phyloP scores from a whole-genome alignment of 2,888 invertebrate genomes.

The Tachystola acroxantha region DNA sequence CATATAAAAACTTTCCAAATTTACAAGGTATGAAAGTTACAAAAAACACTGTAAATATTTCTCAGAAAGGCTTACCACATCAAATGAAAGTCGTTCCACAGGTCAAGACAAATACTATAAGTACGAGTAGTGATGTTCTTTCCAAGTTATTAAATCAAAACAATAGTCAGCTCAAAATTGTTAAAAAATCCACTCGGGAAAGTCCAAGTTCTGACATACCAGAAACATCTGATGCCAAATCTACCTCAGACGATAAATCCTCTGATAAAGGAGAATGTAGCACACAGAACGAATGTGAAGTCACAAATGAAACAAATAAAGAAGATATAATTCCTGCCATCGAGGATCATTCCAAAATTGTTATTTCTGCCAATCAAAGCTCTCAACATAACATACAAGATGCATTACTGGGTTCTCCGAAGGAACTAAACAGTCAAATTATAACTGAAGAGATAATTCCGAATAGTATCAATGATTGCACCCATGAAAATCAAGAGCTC shows the following conservation, averaged over 20 bases:
- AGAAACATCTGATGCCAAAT: slow-evolving; percentile 2
- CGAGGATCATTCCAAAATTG: not conserved
- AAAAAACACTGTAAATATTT: slow-evolving; percentile 6
- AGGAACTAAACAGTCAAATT: not conserved
- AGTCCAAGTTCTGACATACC: slow-evolving; percentile 17
- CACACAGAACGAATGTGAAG: not conserved
- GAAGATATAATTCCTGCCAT: not conserved
- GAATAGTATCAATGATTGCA: too few relatives aligned
- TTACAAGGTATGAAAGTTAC: slow-evolving; percentile 15
- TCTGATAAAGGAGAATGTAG: not conserved
- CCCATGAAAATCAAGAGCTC: too few relatives aligned
- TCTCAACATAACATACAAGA: too few relatives aligned
- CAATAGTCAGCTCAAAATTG: slow-evolving; percentile 62
- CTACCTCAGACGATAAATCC: not conserved
- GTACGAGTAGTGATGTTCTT: slow-evolving; percentile 44
- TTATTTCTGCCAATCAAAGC: too few relatives aligned
- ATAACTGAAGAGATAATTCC: not conserved
- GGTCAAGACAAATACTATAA: slow-evolving; percentile 11
- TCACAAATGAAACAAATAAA: not conserved
- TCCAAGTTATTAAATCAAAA: slow-evolving; percentile 58
- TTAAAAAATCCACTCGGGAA: slow-evolving; percentile 40
- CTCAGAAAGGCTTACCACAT: not conserved
- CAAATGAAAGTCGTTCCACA: not conserved
- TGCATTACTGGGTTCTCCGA: too few relatives aligned
- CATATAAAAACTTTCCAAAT: slow-evolving; percentile 12